Base-by-base conservation (phyloP, 1,140 invertebrate species). In the Danaus melanippus region DNA sequence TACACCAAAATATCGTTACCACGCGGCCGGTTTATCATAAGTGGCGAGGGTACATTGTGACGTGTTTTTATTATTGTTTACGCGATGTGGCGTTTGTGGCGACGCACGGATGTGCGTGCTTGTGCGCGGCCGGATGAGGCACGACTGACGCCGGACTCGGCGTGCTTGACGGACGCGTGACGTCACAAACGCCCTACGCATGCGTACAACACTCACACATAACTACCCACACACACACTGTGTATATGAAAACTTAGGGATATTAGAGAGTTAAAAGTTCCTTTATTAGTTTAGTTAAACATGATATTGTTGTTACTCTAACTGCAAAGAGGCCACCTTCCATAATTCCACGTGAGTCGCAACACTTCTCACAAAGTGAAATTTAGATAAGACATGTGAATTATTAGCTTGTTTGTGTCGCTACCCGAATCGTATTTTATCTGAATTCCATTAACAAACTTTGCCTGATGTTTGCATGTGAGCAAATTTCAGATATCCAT, bases 11-110 rank as follows among this genome's bases (percentile, higher is more conserved):
- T 58, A 56, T 66, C 57, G 46, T 64, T 62, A 60, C 51, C 62
- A 59, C 64, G 61, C 65, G 66, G 69, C 66, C 63, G 68, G 66
- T 62, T 68, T 79, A 79, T 82, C 79, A 82, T 82, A 78, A 79
- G 57, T 66, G 66, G 61, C 66, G 64, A 60, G 59, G 60, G 73
- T 66, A 69, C 79, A 83, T 80, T 72, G 67, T 76, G 64, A 60
- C 62, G 69, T 75, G 69, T 65, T 65, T 61, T 62, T 70, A 69
- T 73, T 69, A 64, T 79, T 78, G 77, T 83, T 79, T 76, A 76
- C 79, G 74, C 66, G 72, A 60, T 57, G 53, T 58, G 54, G 62
- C 62, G 67, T 58, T 40, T 66, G 68, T 68, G 67, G 58, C 60
- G 66, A 64, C 66, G 66, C 64, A 66, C 63, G 64, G 57, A 58